These are phyloP conservation scores for Rhea americana DNA, from an alignment of 2,113 vertebrate genomes.

Conservation along the genomic window DNA sequence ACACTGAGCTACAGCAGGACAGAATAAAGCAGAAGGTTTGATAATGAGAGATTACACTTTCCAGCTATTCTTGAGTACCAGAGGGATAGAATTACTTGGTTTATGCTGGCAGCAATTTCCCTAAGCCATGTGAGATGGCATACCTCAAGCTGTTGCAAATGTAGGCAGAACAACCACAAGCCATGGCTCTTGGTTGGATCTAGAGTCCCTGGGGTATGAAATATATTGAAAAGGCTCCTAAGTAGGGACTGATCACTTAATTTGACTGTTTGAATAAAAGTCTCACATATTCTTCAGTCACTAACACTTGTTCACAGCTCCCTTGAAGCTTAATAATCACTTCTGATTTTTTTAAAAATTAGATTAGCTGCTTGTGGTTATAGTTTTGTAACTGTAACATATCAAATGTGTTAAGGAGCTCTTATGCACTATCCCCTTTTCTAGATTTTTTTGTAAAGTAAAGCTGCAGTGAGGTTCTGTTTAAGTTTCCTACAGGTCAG, in stretches of 20 bases:
- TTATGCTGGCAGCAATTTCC: constrained; percentile 91
- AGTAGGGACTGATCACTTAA: constrained; percentile 85
- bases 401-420: constrained; percentile 64
- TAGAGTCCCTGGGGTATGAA: constrained; percentile 82
- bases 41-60: constrained; percentile 87
- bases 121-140: constrained; percentile 86
- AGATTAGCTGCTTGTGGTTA: constrained; percentile 63
- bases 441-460: constrained; percentile 23
- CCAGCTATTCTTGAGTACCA: constrained; percentile 78
- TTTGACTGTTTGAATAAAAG: constrained; percentile 81
- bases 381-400: constrained; percentile 63
- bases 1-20: constrained; percentile 76
- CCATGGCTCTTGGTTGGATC: constrained; percentile 73
- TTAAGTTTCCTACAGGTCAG: constrained; percentile 49
- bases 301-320: constrained; percentile 78
- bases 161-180: constrained; percentile 72
- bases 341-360: constrained; percentile 67
- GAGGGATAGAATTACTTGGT: constrained; percentile 86
- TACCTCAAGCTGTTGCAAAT: constrained; percentile 89
- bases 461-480: constrained; percentile 38
- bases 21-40: constrained; percentile 79
- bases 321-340: constrained; percentile 80
- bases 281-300: constrained; percentile 76
- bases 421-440: constrained; percentile 41
- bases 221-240: constrained; percentile 84